Evolutionary conservation across 2,888 invertebrate species (phyloP), one percentile per base, ranked within the genome.

Genomic region (Amorpha juglandis): DNA sequence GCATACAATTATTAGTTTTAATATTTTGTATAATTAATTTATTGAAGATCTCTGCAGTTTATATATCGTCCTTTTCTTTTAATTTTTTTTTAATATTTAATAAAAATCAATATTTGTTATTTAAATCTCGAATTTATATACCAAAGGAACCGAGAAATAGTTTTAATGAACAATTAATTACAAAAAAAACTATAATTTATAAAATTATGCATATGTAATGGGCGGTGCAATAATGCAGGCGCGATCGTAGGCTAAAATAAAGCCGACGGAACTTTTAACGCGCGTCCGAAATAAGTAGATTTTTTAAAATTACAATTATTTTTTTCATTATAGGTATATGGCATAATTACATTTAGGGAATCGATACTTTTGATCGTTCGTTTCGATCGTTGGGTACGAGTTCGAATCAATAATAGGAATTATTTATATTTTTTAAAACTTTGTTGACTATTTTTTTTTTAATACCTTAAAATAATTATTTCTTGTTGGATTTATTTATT

Each of bases 211-310:
- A 64, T 58, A 71, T 69, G 72, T 66, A 66, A 50, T 51, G 70
- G 38, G 70, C 72, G 79, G 77, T 78, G 79, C 78, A 80, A 78
- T 64, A 73, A 68, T 74, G 69, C 79, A 79, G 84, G 86, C 82
- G 78, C 70, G 74, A 73, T 80, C 80, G 86, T 92, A 92, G 92
- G 92, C 92, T 91, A 91, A 92, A 92, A 91, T 86, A 81, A 81
- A 75, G 80, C 92, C 92, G 92, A 74, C 92, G 92, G 92, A 82
- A 88, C 80, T 81, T 84, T 79, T 78, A 67, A 72, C 69, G 68
- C 63, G 71, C 71, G 71, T 67, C 66, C 21, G 45, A 12, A 47
- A 64, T 47, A 55, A 45, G 0, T 27, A 12, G 14, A 45, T 53
- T 45, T 53, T 45, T 51, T 16, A 6, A 14, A 55, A n/a, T n/a